phyloP scores from a whole-genome alignment of 2,113 vertebrate genomes.

The Pseudopipra pipra region DNA sequence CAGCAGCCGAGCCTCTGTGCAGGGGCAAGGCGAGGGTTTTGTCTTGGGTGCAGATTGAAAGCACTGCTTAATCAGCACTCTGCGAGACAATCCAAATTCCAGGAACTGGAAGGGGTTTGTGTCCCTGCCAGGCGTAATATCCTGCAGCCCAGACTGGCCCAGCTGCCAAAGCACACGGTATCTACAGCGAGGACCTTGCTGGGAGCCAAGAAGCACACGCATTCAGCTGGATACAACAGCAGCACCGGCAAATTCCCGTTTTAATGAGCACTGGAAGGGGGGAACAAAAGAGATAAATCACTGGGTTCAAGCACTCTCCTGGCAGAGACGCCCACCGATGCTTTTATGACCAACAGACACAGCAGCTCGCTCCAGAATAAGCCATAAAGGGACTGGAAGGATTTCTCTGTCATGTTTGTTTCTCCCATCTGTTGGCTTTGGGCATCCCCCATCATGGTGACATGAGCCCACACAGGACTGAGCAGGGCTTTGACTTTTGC shows the following conservation, averaged over 20 bases:
- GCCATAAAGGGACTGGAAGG: not conserved
- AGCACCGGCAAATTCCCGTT: not conserved
- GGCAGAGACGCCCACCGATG: not conserved
- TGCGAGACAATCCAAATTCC: conserved; percentile 71
- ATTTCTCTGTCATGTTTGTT: not conserved
- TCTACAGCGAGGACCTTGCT: conserved; percentile 27
- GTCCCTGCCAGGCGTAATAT: conserved; percentile 69
- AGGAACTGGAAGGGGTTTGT: conserved; percentile 64
- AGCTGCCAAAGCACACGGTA: conserved; percentile 78
- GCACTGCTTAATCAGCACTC: conserved; percentile 61
- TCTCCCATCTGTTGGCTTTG: not conserved
- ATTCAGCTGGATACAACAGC: conserved; percentile 31
- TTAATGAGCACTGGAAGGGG: not conserved
- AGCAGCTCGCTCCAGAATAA: not conserved
- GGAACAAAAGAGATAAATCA: conserved; percentile 19
- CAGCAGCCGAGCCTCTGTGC: not conserved
- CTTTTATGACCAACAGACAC: not conserved
- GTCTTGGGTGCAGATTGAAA: conserved; percentile 58
- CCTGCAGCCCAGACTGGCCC: conserved; percentile 66
- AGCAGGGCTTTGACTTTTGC: not conserved
- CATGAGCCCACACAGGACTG: not conserved
- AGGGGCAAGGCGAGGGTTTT: not conserved
- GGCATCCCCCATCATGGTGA: not conserved
- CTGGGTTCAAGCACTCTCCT: not conserved
- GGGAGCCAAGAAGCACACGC: conserved; percentile 61